Base-by-base conservation (phyloP, 2,113 vertebrate species). In the Nyctereutes procyonoides region DNA sequence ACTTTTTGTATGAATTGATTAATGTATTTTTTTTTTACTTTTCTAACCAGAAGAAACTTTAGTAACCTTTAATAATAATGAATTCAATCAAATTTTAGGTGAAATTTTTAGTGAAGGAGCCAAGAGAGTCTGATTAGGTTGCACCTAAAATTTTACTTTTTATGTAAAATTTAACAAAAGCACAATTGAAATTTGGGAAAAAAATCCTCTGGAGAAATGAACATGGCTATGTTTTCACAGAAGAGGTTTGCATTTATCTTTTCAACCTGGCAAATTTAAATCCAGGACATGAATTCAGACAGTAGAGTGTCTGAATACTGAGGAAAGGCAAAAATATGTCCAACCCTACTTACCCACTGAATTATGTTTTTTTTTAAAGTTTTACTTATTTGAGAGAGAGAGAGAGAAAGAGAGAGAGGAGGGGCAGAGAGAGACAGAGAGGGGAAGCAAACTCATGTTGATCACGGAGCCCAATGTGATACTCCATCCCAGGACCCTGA, bases 251-350 rank as follows among this genome's bases (percentile, higher is more conserved):
- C 82, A 88, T 88, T 60, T 93, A 77, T 93, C 24, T 93, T 96
- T 77, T 92, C 84, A 95, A 85, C 30, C 4, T 48, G 86, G n/a
- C 11, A 73, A 82, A 79, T 80, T 93, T 85, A 90, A 96, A 83
- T 86, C 26, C 88, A 88, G 76, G 82, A 80, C 62, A 95, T 13
- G 22, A 95, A 71, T 88, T 83, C 58, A 95, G 62, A 90, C 43
- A 94, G 73, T 35, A 88, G 4, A 28, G 26, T 86, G 11, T 69
- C 60, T 48, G 30, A 76, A 81, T 43, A 24, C 38, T 63, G 10
- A 91, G n/a, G 17, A 93, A 95, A 95, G 22, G 11, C 55, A 38
- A 35, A 88, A 88, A 60, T 90, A 63, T 38, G 19, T 58, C 20
- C 28, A 85, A 62, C 14, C 3, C 1, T 73, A 67, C 19, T 62